Percentiles rank a stretch among this genome's conserved stretches.
These are phyloP conservation scores for Lepidurus apus DNA, from an alignment of 1,140 invertebrate species.

Conservation along the genomic window DNA sequence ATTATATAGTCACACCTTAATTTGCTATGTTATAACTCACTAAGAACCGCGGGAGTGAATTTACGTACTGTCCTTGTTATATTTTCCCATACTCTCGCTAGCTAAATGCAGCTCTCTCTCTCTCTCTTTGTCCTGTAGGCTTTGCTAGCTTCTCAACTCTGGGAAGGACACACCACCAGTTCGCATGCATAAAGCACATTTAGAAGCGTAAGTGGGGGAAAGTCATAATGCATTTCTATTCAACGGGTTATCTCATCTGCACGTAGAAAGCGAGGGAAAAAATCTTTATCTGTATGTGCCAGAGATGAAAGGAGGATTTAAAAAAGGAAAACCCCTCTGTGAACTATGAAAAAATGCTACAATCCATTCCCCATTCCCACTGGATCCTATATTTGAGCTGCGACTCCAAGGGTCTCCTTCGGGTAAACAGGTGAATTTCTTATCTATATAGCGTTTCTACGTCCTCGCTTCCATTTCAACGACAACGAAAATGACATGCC, in stretches of 20 bases:
- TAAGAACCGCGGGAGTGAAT: neutral
- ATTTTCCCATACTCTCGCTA: neutral
- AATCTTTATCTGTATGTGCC: neutral
- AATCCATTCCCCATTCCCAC: neutral
- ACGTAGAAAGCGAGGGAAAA: neutral
- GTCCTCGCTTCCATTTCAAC: neutral
- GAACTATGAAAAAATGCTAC: neutral
- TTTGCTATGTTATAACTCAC: neutral
- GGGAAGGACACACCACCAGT: slow-evolving; percentile 1
- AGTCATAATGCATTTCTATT: neutral
- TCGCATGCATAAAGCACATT: neutral
- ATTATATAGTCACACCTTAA: neutral
- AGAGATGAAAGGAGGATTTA: neutral
- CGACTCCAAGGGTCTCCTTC: neutral
- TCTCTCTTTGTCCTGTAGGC: neutral
- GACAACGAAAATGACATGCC: slow-evolving; percentile 5
- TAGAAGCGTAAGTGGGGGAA: neutral
- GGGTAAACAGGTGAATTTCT: neutral
- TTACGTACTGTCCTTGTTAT: neutral
- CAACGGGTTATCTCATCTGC: neutral
- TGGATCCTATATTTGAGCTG: neutral
- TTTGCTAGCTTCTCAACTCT: neutral
- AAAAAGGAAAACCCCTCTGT: neutral
- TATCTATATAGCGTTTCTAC: neutral
- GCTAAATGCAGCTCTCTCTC: neutral